Evolutionary conservation across 2,888 invertebrate species (phyloP).

Genomic region (Heterodera filipjevi): DNA sequence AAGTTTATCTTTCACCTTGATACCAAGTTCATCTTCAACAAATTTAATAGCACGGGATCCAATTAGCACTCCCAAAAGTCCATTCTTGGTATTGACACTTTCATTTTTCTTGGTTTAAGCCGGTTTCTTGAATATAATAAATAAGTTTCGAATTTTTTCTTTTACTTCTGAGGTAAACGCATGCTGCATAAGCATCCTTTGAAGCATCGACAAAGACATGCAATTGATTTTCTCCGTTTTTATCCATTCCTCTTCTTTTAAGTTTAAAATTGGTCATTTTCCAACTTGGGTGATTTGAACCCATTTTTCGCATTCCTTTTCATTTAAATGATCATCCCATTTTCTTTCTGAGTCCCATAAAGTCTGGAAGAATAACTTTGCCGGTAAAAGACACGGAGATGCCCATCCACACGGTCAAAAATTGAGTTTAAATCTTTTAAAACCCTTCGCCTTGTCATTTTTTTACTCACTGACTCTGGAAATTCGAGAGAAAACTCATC

Average conservation of each 20-base stretch:
- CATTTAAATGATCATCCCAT: slow-evolving; percentile 15
- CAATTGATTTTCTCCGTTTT: not conserved
- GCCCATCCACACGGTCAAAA: slow-evolving; percentile 5
- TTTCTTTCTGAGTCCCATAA: not conserved
- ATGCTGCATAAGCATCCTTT: not conserved
- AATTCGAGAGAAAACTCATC: not conserved
- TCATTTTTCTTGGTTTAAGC: not conserved
- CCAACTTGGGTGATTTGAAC: not conserved
- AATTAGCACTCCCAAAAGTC: slow-evolving; percentile 17
- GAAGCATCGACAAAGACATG: slow-evolving; percentile 12
- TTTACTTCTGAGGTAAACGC: not conserved
- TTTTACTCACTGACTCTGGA: not conserved
- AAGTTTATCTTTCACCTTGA: slow-evolving; percentile 4
- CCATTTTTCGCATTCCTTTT: not conserved
- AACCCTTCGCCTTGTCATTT: not conserved
- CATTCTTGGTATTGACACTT: slow-evolving; percentile 17
- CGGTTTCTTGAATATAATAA: slow-evolving; percentile 1
- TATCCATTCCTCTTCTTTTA: not conserved
- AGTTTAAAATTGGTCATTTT: not conserved
- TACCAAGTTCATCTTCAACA: slow-evolving; percentile 8
- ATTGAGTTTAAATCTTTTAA: not conserved
- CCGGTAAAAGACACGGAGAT: not conserved
- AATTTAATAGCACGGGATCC: slow-evolving; percentile 11
- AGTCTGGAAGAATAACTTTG: slow-evolving; percentile 5
- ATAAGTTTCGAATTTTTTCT: not conserved